Conservation (phyloP, 2,113 vertebrate species). For the Gallinago paraguaiae region DNA sequence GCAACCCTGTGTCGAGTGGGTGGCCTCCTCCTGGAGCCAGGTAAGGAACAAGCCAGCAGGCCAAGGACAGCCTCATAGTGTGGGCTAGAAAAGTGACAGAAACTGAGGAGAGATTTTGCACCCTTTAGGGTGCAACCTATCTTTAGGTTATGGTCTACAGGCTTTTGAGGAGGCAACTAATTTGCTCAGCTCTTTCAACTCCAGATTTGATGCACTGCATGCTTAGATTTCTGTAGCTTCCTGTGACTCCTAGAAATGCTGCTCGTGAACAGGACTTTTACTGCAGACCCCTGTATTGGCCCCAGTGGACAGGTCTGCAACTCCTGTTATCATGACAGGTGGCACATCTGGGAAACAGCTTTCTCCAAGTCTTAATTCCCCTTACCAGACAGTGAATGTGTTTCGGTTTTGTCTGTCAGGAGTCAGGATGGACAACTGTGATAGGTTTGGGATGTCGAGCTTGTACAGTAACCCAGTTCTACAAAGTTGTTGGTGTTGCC, state of each 20-base stretch:
- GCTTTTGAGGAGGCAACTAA: not conserved
- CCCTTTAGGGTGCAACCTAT: not conserved
- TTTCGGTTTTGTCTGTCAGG: not conserved
- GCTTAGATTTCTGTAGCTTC: not conserved
- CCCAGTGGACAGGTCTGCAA: not conserved
- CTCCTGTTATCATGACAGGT: not conserved
- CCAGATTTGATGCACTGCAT: not conserved
- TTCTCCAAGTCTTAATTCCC: not conserved
- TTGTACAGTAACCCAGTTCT: not conserved
- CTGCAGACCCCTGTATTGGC: not conserved
- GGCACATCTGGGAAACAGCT: not conserved
- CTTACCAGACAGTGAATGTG: not conserved
- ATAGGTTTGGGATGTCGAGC: not conserved
- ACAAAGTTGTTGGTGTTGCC: not conserved
- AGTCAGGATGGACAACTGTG: not conserved
- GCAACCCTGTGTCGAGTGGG: conserved; percentile 86
- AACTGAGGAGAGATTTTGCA: not conserved
- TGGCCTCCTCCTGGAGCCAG: conserved; percentile 83
- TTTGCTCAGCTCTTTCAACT: not conserved
- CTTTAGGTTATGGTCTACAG: not conserved
- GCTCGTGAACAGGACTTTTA: not conserved
- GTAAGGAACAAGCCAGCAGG: conserved; percentile 69
- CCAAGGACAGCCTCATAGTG: not conserved
- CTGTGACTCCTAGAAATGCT: not conserved
- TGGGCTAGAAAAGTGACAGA: not conserved